These are phyloP conservation scores for Pristionchus exspectatus DNA, from an alignment of 2,888 invertebrate genomes.

Conservation along the genomic window DNA sequence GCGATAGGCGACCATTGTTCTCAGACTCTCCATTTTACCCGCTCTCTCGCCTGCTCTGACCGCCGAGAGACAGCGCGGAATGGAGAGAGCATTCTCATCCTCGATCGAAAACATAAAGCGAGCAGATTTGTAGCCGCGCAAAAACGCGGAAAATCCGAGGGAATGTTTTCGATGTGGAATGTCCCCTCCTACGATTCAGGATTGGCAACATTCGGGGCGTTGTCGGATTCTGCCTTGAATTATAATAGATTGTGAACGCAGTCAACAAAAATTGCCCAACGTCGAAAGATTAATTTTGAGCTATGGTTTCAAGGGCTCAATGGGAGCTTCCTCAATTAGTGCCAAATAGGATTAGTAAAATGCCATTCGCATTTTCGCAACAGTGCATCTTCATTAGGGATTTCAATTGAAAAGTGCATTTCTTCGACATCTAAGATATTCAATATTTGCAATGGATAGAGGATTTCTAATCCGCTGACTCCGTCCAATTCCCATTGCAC, in stretches of 20 bases:
- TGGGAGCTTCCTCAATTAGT: no score
- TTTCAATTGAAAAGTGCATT: not conserved
- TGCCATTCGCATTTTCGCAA: not conserved
- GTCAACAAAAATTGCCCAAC: no score
- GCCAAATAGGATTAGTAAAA: no score
- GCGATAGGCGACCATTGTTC: slow-evolving; percentile 9
- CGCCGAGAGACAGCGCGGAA: not conserved
- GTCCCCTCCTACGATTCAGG: not conserved
- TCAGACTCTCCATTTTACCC: not conserved
- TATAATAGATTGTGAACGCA: no score
- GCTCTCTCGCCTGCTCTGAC: not conserved
- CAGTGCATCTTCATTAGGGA: not conserved
- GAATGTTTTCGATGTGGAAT: not conserved
- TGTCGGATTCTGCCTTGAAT: not conserved
- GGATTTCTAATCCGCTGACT: not conserved
- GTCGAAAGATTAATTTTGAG: no score
- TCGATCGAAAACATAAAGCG: not conserved
- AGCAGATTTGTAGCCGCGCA: not conserved
- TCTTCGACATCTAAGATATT: no score
- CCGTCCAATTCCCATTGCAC: not conserved
- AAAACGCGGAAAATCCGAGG: not conserved
- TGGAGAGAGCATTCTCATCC: not conserved
- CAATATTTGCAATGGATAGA: not conserved
- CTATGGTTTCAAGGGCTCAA: no score
- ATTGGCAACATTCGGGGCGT: not conserved